A percentile compares a stretch with the other conserved stretches of the same genome.
Conservation (phyloP, 2,888 invertebrate genomes). For the Pemphredon lugubris region DNA sequence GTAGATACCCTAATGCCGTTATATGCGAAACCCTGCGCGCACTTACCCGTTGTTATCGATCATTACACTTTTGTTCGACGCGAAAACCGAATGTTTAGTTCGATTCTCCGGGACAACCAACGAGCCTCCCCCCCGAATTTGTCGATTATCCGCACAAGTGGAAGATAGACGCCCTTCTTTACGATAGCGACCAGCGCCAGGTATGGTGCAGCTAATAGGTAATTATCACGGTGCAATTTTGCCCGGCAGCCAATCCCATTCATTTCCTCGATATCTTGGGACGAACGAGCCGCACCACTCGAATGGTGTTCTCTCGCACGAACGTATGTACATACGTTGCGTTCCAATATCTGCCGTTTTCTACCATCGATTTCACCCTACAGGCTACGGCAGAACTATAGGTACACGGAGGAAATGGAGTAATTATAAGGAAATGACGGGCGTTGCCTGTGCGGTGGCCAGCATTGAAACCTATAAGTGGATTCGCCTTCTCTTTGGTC, state of each 20-base stretch:
- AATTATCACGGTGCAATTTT: conserved; percentile 77
- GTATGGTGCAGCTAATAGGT: conserved; percentile 75
- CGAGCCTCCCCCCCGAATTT: too few relatives aligned
- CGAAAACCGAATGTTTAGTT: too few relatives aligned
- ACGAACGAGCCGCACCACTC: conserved; percentile 56
- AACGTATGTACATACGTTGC: conserved; percentile 61
- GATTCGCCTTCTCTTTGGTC: conserved; percentile 48
- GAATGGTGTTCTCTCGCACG: conserved; percentile 47
- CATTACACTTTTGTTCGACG: too few relatives aligned
- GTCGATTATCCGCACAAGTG: too few relatives aligned
- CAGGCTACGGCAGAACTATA: conserved; percentile 60
- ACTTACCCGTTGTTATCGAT: too few relatives aligned
- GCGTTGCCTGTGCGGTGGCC: conserved; percentile 77
- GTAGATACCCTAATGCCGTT: too few relatives aligned
- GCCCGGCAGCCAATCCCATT: conserved; percentile 76
- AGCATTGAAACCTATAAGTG: conserved; percentile 66
- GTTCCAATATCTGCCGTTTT: conserved; percentile 72
- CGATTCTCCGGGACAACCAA: too few relatives aligned
- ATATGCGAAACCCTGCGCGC: too few relatives aligned
- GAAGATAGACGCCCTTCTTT: conserved; percentile 53
- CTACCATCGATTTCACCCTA: conserved; percentile 74
- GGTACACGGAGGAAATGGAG: conserved; percentile 76
- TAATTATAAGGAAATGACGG: conserved; percentile 80
- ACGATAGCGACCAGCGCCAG: conserved; percentile 51
- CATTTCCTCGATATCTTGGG: conserved; percentile 79